Evolutionary conservation across 2,888 invertebrate genomes (phyloP).

Genomic region (Caradrina clavipalpis): DNA sequence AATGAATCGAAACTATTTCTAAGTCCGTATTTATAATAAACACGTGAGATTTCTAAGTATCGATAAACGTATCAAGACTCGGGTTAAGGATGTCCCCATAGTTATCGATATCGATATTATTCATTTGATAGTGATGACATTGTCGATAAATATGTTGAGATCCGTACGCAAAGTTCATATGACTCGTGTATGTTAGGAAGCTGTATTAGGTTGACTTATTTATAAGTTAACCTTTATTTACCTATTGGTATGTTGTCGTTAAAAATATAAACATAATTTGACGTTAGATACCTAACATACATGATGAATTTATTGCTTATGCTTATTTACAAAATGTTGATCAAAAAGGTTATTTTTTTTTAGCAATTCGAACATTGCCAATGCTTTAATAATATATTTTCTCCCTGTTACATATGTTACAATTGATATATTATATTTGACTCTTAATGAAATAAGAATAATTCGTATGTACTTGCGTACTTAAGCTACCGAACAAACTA

Average conservation of each 20-base stretch:
- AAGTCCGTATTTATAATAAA: constrained; percentile 41
- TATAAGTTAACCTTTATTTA: neutral
- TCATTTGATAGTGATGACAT: constrained; percentile 15
- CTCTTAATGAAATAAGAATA: neutral
- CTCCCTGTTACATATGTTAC: neutral
- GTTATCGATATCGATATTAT: constrained; percentile 24
- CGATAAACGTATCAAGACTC: constrained; percentile 18
- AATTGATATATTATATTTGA: constrained; percentile 9
- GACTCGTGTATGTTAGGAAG: constrained; percentile 3
- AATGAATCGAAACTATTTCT: constrained; percentile 34
- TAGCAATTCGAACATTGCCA: constrained; percentile 7
- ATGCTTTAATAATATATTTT: constrained; percentile 16
- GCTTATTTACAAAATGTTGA: constrained; percentile 23
- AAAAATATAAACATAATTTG: constrained; percentile 21
- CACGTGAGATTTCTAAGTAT: constrained; percentile 56
- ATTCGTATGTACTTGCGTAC: constrained; percentile 3
- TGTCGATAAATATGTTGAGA: constrained; percentile 27
- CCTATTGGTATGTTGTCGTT: neutral
- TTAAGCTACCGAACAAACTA: neutral
- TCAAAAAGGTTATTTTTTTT: neutral
- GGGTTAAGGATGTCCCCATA: constrained; percentile 1
- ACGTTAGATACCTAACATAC: constrained; percentile 10
- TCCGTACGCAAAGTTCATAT: constrained; percentile 5
- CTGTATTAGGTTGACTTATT: constrained; percentile 1
- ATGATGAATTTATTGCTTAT: constrained; percentile 16